Evolutionary conservation across 64 coral and sea anemone species (phyloP), one percentile per base, ranked within the genome.

Genomic region (Pocillopora damicornis): DNA sequence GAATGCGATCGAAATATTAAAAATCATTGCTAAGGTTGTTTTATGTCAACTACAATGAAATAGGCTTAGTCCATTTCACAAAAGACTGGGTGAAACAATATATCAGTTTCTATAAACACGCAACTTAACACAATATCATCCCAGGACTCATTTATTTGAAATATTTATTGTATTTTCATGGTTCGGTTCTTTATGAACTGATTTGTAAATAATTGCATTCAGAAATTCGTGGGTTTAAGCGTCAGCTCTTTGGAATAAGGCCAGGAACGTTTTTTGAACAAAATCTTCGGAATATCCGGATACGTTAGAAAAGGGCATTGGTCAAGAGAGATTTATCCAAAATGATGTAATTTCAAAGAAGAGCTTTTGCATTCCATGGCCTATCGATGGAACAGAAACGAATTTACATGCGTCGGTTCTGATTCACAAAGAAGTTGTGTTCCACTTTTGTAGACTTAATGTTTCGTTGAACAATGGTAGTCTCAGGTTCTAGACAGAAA

Each of bases 1-100:
- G 65, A 85, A 72, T 85, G 81, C 51, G 81, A 3, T 13, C 22
- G 4, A 85, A 72, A 22, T 71, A n/a, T 51, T 85, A 73, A 85
- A 85, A 51, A 79, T 12, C 10, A n/a, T 58, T n/a, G 58, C 3
- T 1, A 25, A 26, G 2, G 7, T 51, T 79, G 38, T 60, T 79
- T 61, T 68, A 51, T 42, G 36, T 7, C 22, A 37, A 7, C 36
- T 22, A 22, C 7, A 51, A 65, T 14, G 36, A 26, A 85, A 85
- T 58, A 22, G 26, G 72, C 38, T 22, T 71, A 13, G 18, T 20
- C 26, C 26, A 12, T 26, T 66, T 42, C 17, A 58, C 63, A 85
- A 58, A 1, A 85, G 37, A 56, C 63, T n/a, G 63, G 57, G 64
- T 23, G 25, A 85, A 85, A 72, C 63, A 85, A 51, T 51, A 7